Evolutionary conservation across 2,888 invertebrate species (phyloP), one percentile per base, ranked within the genome.

Genomic region (Resseliella maxima): DNA sequence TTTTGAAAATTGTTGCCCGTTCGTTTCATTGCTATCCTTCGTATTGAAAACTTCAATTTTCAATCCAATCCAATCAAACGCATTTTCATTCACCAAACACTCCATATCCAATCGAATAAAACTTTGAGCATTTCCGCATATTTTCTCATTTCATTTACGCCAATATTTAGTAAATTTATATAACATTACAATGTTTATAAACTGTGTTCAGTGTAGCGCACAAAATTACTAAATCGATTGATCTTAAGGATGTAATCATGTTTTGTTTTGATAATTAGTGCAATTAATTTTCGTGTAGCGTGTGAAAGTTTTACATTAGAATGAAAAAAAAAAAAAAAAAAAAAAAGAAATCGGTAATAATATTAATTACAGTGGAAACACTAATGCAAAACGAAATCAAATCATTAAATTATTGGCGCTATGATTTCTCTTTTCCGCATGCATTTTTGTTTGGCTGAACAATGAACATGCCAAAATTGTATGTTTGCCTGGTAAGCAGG

Each of bases 211-310:
- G 18, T 50, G 41, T 41, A 12, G 6, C 12, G 41, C 50, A 8
- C 2, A 18, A 2, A 50, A 6, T 59, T 59, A 3, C 24, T 8
- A n/a, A 3, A 24, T 72, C 10, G 3, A 72, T 31, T 72, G 31
- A 72, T 72, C 72, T 72, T 72, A 31, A 27, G 72, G 72, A 72
- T 72, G 31, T 35, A 15, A 31, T 72, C 72, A 72, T 72, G 72
- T 72, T 72, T 72, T 31, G 72, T 72, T 72, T 72, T n/a, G n/a
- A 15, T 72, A 72, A 72, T 72, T 72, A 31, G 72, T 72, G 72
- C 72, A n/a, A 35, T 72, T 72, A 72, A 72, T 72, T 72, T 72
- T 10, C 31, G 15, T 35, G 72, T 72, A 72, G 72, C 72, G 72
- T 72, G 72, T 72, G 72, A 72, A 72, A 72, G 12, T 72, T 72